A percentile compares a stretch with the other conserved stretches of the same genome.
phyloP scores from a whole-genome alignment of 1,140 invertebrate species.

The Lerema accius region DNA sequence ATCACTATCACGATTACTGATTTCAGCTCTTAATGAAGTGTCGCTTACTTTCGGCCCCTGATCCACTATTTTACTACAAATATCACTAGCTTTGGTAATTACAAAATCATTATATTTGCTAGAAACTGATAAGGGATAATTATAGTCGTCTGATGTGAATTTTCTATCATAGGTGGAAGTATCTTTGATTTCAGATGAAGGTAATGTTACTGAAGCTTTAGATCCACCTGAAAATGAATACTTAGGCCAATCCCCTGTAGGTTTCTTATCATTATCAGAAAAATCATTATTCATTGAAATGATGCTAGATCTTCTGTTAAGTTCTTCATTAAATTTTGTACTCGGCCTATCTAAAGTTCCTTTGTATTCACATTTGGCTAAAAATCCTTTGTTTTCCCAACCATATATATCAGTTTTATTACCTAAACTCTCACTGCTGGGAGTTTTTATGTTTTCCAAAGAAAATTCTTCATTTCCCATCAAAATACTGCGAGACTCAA shows the following conservation, averaged over 20 bases:
- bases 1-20: conserved; percentile 71
- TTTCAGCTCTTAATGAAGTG: conserved; percentile 66
- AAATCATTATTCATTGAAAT: conserved; percentile 39
- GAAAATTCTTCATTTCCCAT: conserved; percentile 50
- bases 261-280: conserved; percentile 48
- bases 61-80: conserved; percentile 64
- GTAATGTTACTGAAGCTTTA: conserved; percentile 63
- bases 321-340: conserved; percentile 45
- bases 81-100: conserved; percentile 66
- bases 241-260: conserved; percentile 48
- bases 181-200: conserved; percentile 65
- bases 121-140: conserved; percentile 58
- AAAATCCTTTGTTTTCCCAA: conserved; percentile 81
- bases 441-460: conserved; percentile 65
- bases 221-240: conserved; percentile 69
- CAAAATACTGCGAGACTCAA: conserved; percentile 55
- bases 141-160: conserved; percentile 66
- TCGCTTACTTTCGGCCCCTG: conserved; percentile 68
- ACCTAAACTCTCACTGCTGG: conserved; percentile 69
- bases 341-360: conserved; percentile 48
- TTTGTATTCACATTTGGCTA: conserved; percentile 67
- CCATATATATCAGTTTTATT: conserved; percentile 81
- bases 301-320: conserved; percentile 46
- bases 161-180: conserved; percentile 58
- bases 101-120: conserved; percentile 73